Evolutionary conservation across 2,797 vertebrate genomes (phyloP).

Genomic region (Peromyscus nudipes): DNA sequence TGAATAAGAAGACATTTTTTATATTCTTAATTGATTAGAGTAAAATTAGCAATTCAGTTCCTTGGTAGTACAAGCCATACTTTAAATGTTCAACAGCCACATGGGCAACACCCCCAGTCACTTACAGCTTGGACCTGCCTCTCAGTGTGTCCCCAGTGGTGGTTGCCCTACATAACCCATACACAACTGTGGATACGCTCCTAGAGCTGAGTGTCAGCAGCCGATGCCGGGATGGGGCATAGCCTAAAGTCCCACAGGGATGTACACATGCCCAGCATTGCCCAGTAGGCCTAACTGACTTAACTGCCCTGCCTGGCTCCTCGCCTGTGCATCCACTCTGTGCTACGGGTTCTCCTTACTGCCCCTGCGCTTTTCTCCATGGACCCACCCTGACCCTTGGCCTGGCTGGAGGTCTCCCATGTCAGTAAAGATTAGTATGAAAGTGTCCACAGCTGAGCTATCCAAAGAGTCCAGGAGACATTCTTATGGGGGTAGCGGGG

Average conservation of each 20-base stretch:
- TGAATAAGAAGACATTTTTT: neutral
- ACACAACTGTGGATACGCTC: neutral
- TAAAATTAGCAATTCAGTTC: neutral
- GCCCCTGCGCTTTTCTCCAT: neutral
- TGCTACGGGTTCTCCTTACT: neutral
- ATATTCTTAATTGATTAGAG: neutral
- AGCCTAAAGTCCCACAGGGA: neutral
- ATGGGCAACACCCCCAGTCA: rapidly evolving
- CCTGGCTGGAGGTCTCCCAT: neutral
- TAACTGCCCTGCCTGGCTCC: neutral
- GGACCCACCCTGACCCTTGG: too few species aligned
- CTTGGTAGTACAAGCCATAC: neutral
- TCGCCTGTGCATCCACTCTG: neutral
- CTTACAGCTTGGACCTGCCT: neutral
- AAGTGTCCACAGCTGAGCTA: neutral
- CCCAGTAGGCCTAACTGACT: neutral
- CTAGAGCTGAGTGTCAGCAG: neutral
- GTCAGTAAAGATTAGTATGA: neutral
- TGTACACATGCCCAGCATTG: neutral
- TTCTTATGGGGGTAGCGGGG: neutral
- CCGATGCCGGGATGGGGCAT: neutral
- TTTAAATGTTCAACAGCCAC: too few species aligned
- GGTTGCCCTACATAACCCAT: neutral
- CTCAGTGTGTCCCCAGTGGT: neutral
- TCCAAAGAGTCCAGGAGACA: too few species aligned